Conservation (phyloP, 1,140 invertebrate species). For the Teleopsis dalmanni region DNA sequence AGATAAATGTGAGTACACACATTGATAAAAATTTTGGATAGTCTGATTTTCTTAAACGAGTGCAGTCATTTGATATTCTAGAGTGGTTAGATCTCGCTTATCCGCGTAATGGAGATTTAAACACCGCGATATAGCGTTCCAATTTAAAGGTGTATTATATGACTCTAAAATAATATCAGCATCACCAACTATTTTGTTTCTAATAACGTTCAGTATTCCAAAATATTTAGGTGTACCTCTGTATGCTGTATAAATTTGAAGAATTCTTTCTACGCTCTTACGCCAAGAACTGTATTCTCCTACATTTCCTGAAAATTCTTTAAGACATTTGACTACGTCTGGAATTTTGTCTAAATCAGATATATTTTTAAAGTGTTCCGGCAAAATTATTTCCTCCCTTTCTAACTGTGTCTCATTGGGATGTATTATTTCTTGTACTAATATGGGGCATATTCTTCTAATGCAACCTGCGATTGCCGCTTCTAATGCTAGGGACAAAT, state of each 20-base stretch:
- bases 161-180: conserved; percentile 15
- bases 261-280: conserved; percentile 4
- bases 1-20: conserved; percentile 15
- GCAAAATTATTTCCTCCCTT: too few species aligned
- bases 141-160: conserved; percentile 16
- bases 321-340: background rate
- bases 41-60: conserved; percentile 4
- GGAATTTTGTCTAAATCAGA: conserved; percentile 3
- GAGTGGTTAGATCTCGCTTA: conserved; percentile 12
- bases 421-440: too few species aligned
- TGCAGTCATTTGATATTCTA: conserved; percentile 19
- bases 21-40: conserved; percentile 15
- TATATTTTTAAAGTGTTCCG: too few species aligned
- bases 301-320: conserved; percentile 3
- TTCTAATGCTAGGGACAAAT: too few species aligned
- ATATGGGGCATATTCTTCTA: too few species aligned
- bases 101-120: conserved; percentile 16
- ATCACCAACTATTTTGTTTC: conserved; percentile 14
- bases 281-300: conserved; percentile 4
- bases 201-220: conserved; percentile 3
- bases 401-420: too few species aligned
- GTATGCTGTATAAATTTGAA: background rate
- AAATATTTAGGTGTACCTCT: conserved; percentile 4
- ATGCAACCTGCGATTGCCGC: too few species aligned
- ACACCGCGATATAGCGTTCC: conserved; percentile 10